Base-by-base conservation (phyloP, 2,797 vertebrate genomes). In the Vultur gryphus region DNA sequence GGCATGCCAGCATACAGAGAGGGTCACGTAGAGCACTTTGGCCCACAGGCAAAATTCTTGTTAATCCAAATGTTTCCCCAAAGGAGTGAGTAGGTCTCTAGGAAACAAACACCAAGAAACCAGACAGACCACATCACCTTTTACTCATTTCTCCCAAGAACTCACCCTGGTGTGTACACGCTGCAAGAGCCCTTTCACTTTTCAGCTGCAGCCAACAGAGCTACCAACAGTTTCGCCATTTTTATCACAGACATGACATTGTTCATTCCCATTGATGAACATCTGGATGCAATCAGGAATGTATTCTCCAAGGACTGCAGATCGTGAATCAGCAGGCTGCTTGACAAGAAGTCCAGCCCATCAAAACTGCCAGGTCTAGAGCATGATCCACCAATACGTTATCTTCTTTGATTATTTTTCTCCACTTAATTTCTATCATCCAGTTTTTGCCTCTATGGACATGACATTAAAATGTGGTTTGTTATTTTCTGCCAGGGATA, bases 111-210 rank as follows among this genome's bases (percentile, higher is more conserved):
- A 57, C 28, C 57, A 84, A 67, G 67, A 61, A 70, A 79, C 35
- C 71, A 96, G 76, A 77, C 49, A 94, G 80, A 84, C 26, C 83
- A 31, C 88, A 83, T 78, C 81, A 91, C 59, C 59, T 90, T 94
- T 91, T 93, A 92, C 37, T 96, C 86, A 94, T 64, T 83, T 73
- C 25, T 80, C 65, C 92, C 86, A 87, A 76, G 65, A 70, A 65
- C 52, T 71, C 89, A 70, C 35, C 20, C 86, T 80, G 65, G 35
- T 83, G 25, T 28, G 25, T 39, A 54, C 11, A 48, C 29, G 70
- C 61, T 71, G 20, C 84, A 76, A 73, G 26, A 92, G 16, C 24
- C 81, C 72, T 96, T 94, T 95, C 87, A 35, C 95, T 95, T 95
- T 93, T 81, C 71, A 57, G 43, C 24, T 21, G 66, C 0, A 6